Conservation (phyloP, 2,113 vertebrate species). For the Tetrao urogallus region DNA sequence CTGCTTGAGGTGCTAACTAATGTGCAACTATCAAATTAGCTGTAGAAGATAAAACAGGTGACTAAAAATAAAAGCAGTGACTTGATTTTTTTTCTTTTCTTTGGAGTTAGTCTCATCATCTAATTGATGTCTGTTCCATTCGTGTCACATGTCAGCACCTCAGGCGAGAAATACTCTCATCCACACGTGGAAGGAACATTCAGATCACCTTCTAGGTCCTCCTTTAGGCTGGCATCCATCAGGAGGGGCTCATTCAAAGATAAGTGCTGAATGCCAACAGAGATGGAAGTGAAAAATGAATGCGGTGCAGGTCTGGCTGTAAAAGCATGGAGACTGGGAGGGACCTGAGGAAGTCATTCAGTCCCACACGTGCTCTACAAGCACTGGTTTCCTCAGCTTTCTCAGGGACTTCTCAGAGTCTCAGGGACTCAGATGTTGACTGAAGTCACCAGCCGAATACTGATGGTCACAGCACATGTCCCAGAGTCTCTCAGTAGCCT, state of each 20-base stretch:
- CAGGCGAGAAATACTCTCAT: neutral
- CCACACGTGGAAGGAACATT: neutral
- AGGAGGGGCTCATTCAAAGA: neutral
- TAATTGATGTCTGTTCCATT: neutral
- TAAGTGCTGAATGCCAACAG: neutral
- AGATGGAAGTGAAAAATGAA: neutral
- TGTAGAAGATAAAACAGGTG: neutral
- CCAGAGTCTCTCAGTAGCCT: neutral
- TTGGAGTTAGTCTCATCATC: neutral
- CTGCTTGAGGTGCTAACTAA: constrained; percentile 63
- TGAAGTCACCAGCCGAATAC: fast-evolving
- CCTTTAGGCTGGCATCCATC: neutral
- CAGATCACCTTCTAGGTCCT: neutral
- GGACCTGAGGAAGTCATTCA: neutral
- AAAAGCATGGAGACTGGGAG: neutral
- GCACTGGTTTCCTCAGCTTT: neutral
- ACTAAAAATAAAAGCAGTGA: constrained; percentile 28
- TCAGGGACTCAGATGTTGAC: neutral
- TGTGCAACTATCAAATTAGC: constrained; percentile 30
- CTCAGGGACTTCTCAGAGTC: neutral
- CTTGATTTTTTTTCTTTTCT: neutral
- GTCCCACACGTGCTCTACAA: neutral
- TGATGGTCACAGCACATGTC: neutral
- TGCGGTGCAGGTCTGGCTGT: fast-evolving
- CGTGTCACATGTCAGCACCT: neutral